Conservation (phyloP, 2,797 vertebrate genomes). For the Rhabdophis nuchalis region DNA sequence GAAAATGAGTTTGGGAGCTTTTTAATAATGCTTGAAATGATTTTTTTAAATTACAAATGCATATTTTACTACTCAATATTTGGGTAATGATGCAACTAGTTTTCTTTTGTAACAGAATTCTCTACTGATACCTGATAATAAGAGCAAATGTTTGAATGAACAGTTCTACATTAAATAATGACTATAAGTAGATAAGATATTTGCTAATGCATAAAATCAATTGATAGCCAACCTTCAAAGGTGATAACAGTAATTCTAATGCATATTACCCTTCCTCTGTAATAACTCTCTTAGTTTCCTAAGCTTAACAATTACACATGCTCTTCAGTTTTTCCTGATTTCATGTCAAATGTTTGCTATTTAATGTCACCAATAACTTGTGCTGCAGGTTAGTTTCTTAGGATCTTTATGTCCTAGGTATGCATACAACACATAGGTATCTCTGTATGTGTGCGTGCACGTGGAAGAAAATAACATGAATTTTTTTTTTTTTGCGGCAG, state of each 20-base stretch:
- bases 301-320: not conserved
- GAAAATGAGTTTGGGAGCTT: constrained; percentile 22
- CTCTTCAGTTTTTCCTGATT: not conserved
- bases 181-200: constrained; percentile 62
- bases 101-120: constrained; percentile 68
- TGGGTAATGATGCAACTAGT: constrained; percentile 80
- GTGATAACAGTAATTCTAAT: not conserved
- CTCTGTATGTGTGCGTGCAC: constrained; percentile 24
- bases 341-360: not conserved
- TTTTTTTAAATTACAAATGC: constrained; percentile 65
- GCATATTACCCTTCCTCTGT: not conserved
- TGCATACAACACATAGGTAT: constrained; percentile 52
- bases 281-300: not conserved
- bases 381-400: not conserved
- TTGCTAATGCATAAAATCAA: constrained; percentile 60
- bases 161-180: constrained; percentile 75
- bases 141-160: constrained; percentile 72
- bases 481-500: constrained; percentile 70
- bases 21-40: constrained; percentile 55
- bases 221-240: not conserved
- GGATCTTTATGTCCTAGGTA: constrained; percentile 66
- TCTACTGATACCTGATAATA: constrained; percentile 72
- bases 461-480: constrained; percentile 72
- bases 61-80: constrained; percentile 62
- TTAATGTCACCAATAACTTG: not conserved